Evolutionary conservation across 2,888 invertebrate species (phyloP), one percentile per base, ranked within the genome.

Genomic region (Philereme transversata): DNA sequence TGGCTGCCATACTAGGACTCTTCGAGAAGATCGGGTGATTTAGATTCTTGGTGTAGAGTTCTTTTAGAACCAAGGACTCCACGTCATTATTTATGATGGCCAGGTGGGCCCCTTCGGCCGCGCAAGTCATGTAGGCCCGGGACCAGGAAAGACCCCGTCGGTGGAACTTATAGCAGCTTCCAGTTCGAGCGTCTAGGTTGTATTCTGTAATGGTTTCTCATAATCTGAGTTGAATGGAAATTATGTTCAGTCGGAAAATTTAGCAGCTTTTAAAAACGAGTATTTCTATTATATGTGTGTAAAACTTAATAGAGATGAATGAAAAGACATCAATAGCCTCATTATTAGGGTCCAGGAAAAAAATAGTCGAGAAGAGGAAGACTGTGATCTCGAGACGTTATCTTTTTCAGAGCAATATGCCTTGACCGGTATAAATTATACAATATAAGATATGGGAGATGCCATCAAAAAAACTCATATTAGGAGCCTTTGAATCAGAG

Each of bases 141-240:
- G 78, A 69, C 77, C 82, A 86, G 4, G 72, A 73, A 3, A 77
- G 69, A 0, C 81, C 77, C 1, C 70, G 61, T 0, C 53, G 62
- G 64, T 86, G 85, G 65, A 84, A 82, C 65, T 86, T 86, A 68
- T 86, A 86, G 54, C 86, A 86, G 40, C 70, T 80, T 1, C 77
- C 73, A 0, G 85, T 84, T 8, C 76, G 62, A 0, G 41, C 3
- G 7, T 83, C 78, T 0, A 75, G 40, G 0, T 4, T 51, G 62
- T 86, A 86, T 35, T 64, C 86, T 49, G 7, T 22, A 10, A 7
- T 7, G 10, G 4, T 6, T 4, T 0, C 6, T 10, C 4, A 5
- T 9, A 11, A 11, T 44, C 11, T 38, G 7, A 38, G 7, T 38
- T 6, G 3, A 6, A 38, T 4, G 36, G 36, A 5, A 9, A 44